phyloP scores from a whole-genome alignment of 2,888 invertebrate species.

The Rhynchonema sp. region DNA sequence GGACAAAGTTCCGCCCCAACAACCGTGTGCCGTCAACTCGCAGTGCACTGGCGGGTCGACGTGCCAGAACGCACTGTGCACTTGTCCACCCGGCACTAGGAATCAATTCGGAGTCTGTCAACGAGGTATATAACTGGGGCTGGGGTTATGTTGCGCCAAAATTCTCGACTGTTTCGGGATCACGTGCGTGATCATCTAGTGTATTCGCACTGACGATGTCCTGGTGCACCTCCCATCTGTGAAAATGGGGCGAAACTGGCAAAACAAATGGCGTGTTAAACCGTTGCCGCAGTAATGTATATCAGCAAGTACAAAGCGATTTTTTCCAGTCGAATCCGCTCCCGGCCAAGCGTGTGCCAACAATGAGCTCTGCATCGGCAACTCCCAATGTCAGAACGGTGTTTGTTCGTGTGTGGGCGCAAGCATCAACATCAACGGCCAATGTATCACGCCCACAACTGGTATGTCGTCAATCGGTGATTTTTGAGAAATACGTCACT shows the following conservation, averaged over 20 bases:
- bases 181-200: too few species aligned
- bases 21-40: conserved; percentile 19
- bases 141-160: neutral
- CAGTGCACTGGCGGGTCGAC: conserved; percentile 15
- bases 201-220: too few species aligned
- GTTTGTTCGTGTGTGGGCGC: neutral
- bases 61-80: conserved; percentile 4
- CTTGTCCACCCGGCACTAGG: conserved; percentile 5
- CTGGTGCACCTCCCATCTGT: too few species aligned
- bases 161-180: too few species aligned
- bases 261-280: too few species aligned
- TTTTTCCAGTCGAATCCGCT: conserved; percentile 10
- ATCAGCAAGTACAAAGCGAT: too few species aligned
- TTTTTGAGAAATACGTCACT: neutral
- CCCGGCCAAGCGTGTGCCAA: conserved; percentile 13
- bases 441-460: conserved; percentile 21
- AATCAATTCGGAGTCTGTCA: neutral
- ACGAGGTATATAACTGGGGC: neutral
- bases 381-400: neutral
- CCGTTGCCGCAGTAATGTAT: too few species aligned
- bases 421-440: conserved; percentile 15
- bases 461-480: conserved; percentile 11
- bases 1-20: conserved; percentile 17
- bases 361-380: conserved; percentile 11
- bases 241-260: too few species aligned